Percentiles rank a stretch among this genome's conserved stretches.
These are phyloP conservation scores for Lindbergichthys nudifrons DNA, from an alignment of 2,797 vertebrate species.

Conservation along the genomic window DNA sequence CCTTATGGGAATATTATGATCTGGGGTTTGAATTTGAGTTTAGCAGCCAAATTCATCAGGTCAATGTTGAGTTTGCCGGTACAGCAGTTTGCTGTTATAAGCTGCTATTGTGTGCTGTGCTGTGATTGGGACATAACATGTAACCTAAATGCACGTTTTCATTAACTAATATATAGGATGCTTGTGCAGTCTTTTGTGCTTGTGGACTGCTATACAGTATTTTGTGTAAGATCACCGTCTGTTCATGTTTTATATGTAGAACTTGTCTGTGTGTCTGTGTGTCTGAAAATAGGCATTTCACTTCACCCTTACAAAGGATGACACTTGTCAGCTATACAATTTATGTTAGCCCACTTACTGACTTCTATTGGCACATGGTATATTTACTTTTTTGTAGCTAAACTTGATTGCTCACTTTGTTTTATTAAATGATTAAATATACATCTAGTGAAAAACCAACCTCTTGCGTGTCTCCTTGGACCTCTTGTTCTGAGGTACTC, in stretches of 20 bases:
- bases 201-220: background rate
- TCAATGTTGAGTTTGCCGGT: background rate
- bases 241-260: background rate
- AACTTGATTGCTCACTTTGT: background rate
- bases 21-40: slow-evolving; percentile 5
- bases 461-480: slow-evolving; percentile 68
- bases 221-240: background rate
- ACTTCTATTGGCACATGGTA: background rate
- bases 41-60: background rate
- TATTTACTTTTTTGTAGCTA: background rate
- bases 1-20: background rate
- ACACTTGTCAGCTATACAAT: background rate
- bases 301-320: background rate
- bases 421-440: background rate
- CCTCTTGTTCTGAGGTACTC: slow-evolving; percentile 83
- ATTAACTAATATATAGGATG: background rate
- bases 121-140: background rate
- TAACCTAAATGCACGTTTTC: background rate
- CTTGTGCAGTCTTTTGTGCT: background rate
- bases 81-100: background rate
- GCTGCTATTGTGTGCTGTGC: background rate
- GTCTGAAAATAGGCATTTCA: background rate
- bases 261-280: background rate
- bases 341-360: background rate
- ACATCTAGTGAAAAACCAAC: slow-evolving; percentile 63